A percentile compares a stretch with the other conserved stretches of the same genome.
These are phyloP conservation scores for Anoura caudifer DNA, from an alignment of 2,113 vertebrate genomes.

Conservation along the genomic window DNA sequence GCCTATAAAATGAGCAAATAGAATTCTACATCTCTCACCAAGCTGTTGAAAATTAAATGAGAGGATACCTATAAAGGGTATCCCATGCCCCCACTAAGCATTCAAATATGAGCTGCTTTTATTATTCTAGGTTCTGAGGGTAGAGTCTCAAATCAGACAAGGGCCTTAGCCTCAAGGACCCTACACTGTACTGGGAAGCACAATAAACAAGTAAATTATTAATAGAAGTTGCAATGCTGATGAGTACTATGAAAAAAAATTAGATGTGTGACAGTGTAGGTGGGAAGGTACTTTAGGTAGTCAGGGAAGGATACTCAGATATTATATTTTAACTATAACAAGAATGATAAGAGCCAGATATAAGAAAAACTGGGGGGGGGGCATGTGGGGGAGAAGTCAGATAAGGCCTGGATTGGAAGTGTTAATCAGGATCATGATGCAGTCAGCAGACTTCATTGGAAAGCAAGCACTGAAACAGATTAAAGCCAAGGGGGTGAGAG, in stretches of 20 bases:
- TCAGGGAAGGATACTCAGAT: background rate
- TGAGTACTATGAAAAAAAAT: background rate
- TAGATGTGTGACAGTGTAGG: background rate
- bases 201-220: background rate
- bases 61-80: background rate
- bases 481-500: slow-evolving; percentile 90
- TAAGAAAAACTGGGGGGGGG: background rate
- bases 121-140: background rate
- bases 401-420: background rate
- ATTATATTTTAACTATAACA: too few species aligned
- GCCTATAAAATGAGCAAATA: background rate
- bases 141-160: background rate
- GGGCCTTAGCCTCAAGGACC: background rate
- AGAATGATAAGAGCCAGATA: too few species aligned
- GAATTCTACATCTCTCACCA: background rate
- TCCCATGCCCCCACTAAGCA: background rate
- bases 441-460: slow-evolving; percentile 94
- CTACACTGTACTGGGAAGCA: background rate
- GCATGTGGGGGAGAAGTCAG: too few species aligned
- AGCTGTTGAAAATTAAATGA: background rate
- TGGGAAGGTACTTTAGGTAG: background rate
- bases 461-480: slow-evolving; percentile 93
- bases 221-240: background rate
- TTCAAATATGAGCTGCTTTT: background rate
- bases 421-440: background rate